Conservation (phyloP, 2,888 invertebrate genomes). For the Neocrepidodera transversa region DNA sequence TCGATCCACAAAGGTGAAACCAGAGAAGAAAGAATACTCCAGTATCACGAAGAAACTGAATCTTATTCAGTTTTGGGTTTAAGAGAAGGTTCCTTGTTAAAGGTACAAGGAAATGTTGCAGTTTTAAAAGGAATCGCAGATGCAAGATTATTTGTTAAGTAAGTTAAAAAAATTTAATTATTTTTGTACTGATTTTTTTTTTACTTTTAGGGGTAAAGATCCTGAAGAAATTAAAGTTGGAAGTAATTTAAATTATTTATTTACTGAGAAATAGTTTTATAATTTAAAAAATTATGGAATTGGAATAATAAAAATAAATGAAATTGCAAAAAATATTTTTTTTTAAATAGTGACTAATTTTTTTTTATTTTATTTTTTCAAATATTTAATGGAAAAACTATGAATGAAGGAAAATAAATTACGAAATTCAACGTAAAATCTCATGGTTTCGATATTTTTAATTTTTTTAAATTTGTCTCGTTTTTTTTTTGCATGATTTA, state of each 20-base stretch:
- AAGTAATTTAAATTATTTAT: slow-evolving; percentile 69
- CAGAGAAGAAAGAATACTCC: slow-evolving; percentile 73
- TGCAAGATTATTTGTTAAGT: slow-evolving; percentile 72
- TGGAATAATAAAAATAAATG: no score
- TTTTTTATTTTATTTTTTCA: no score
- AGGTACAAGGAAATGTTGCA: slow-evolving; percentile 67
- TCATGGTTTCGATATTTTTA: no score
- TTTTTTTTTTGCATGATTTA: no score
- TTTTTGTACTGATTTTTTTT: neutral
- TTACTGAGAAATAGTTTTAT: slow-evolving; percentile 40
- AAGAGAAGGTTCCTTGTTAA: slow-evolving; percentile 73
- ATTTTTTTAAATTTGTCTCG: no score
- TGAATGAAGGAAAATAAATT: no score
- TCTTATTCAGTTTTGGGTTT: slow-evolving; percentile 72
- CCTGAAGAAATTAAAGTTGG: slow-evolving; percentile 65
- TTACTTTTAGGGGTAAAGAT: slow-evolving; percentile 62
- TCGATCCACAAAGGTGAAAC: slow-evolving; percentile 81
- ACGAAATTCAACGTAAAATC: no score
- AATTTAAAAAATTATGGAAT: no score
- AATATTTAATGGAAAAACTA: no score
- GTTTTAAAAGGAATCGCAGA: slow-evolving; percentile 68
- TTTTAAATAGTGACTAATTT: no score
- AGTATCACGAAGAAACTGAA: slow-evolving; percentile 70
- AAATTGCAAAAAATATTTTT: no score
- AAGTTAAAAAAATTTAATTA: slow-evolving; percentile 52